phyloP scores from a whole-genome alignment of 2,113 vertebrate species.

The Piprites chloris region DNA sequence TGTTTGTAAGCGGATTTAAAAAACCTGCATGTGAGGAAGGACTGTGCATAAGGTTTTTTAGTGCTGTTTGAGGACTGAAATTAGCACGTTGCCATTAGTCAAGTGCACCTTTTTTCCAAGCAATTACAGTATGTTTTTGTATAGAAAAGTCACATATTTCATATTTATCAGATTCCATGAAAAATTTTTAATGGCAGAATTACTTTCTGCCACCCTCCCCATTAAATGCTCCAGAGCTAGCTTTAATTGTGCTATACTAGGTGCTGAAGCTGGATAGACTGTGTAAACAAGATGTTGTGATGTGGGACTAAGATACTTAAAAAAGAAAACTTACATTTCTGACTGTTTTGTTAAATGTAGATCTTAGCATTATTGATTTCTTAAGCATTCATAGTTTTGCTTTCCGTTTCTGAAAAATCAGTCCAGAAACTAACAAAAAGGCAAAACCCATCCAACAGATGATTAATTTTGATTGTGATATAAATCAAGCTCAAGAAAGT shows the following conservation, averaged over 20 bases:
- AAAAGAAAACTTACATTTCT: background rate
- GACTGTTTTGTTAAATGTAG: background rate
- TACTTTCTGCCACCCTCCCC: background rate
- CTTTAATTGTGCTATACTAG: background rate
- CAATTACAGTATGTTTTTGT: background rate
- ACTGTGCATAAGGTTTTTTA: background rate
- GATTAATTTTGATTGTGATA: background rate
- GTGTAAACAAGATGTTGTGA: background rate
- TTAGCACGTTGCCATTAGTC: background rate
- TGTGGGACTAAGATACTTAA: background rate
- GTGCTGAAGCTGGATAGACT: background rate
- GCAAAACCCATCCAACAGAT: background rate
- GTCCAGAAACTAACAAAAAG: background rate
- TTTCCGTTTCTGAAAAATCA: background rate
- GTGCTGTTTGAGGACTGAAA: background rate
- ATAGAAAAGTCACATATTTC: background rate
- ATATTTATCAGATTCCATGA: background rate
- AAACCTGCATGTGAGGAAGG: background rate
- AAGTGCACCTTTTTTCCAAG: background rate
- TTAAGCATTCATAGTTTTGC: background rate
- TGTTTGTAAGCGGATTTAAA: background rate
- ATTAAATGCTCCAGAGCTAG: background rate
- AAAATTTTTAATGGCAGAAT: background rate
- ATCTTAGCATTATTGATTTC: background rate
- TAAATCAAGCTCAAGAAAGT: background rate